Evolutionary conservation across 2,888 invertebrate genomes (phyloP).

Genomic region (Philereme transversata): DNA sequence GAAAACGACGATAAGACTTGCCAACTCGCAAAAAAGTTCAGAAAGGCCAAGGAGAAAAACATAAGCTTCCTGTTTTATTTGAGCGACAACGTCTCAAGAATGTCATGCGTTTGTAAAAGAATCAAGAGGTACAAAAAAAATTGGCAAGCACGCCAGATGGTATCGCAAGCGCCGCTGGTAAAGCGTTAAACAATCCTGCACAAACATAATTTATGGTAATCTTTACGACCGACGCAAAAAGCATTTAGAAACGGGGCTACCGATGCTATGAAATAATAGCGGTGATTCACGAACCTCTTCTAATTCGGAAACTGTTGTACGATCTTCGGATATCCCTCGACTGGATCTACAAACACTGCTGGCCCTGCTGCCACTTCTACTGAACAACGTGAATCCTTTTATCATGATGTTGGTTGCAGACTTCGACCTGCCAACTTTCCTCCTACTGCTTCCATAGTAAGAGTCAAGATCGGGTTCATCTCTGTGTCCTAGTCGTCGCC

Average conservation of each 20-base stretch:
- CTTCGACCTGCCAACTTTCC: slow-evolving; percentile 85
- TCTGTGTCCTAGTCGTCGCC: slow-evolving; percentile 88
- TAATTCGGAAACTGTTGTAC: slow-evolving; percentile 86
- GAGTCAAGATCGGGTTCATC: slow-evolving; percentile 71
- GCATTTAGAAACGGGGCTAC: slow-evolving; percentile 35
- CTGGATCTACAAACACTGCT: slow-evolving; percentile 80
- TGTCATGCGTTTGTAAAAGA: slow-evolving; percentile 60
- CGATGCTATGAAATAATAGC: slow-evolving; percentile 3
- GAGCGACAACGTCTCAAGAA: slow-evolving; percentile 62
- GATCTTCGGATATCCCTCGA: slow-evolving; percentile 85
- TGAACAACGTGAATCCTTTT: slow-evolving; percentile 90
- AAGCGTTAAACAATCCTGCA: slow-evolving; percentile 6
- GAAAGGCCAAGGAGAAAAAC: slow-evolving; percentile 46
- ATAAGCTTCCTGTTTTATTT: slow-evolving; percentile 56
- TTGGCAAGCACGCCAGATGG: slow-evolving; percentile 66
- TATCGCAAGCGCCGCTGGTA: slow-evolving; percentile 29
- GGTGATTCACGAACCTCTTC: slow-evolving; percentile 83
- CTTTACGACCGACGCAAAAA: slow-evolving; percentile 50
- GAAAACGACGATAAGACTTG: slow-evolving; percentile 35
- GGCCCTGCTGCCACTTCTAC: slow-evolving; percentile 80
- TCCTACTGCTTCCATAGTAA: slow-evolving; percentile 62
- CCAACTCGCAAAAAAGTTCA: slow-evolving; percentile 43
- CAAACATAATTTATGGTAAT: slow-evolving; percentile 62
- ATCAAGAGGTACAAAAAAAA: slow-evolving; percentile 68
- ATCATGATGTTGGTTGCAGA: slow-evolving; percentile 93